phyloP scores from a whole-genome alignment of 1,140 invertebrate species.

The Megathymus violae region DNA sequence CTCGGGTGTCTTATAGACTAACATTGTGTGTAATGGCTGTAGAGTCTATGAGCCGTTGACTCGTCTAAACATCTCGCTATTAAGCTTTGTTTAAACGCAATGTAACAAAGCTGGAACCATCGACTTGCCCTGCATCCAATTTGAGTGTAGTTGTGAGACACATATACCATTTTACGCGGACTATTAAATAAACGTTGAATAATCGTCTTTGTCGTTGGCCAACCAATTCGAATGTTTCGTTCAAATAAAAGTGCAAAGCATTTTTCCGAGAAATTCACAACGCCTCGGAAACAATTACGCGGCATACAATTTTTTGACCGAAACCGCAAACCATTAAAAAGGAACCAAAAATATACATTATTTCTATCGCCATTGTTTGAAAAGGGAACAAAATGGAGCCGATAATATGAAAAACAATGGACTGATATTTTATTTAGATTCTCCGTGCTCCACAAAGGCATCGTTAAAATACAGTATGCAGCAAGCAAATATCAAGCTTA shows the following conservation, averaged over 20 bases:
- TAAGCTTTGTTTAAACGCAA: too few species aligned
- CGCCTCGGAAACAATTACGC: neutral
- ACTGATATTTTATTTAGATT: slow-evolving; percentile 1
- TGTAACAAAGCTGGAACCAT: too few species aligned
- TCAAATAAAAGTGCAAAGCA: neutral
- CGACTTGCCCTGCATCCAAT: too few species aligned
- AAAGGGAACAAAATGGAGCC: neutral
- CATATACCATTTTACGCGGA: too few species aligned
- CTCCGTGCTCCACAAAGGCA: neutral
- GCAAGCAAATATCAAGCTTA: neutral
- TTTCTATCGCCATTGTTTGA: slow-evolving; percentile 1
- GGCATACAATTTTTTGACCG: slow-evolving; percentile 1
- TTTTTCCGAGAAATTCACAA: neutral
- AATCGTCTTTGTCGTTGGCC: neutral
- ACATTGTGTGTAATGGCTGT: too few species aligned
- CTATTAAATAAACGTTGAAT: too few species aligned
- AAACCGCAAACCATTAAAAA: neutral
- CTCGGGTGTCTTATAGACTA: too few species aligned
- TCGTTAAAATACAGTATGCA: neutral
- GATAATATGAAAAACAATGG: slow-evolving; percentile 4
- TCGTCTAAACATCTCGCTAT: too few species aligned
- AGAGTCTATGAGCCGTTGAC: too few species aligned
- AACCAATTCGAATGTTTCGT: neutral
- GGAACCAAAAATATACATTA: neutral
- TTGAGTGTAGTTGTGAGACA: too few species aligned